Evolutionary conservation across 2,113 vertebrate genomes (phyloP), one percentile per base, ranked within the genome.

Genomic region (Thamnophis sirtalis): DNA sequence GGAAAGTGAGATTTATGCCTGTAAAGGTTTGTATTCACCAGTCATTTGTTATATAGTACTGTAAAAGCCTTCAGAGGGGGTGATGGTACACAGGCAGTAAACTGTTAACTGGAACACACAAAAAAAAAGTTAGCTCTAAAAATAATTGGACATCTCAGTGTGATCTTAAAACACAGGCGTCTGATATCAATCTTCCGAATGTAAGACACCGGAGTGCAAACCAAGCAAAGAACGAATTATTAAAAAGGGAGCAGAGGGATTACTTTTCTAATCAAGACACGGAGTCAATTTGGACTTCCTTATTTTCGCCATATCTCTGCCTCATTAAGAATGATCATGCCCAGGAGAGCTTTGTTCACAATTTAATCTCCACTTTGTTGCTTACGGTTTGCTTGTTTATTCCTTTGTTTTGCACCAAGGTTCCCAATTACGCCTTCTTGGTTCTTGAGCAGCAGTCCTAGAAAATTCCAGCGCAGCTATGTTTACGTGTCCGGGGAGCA

Each of bases 241-340:
- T 38, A 48, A 84, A 38, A 73, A 87, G 28, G 51, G 56, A 51
- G 38, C 19, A 17, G 26, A 38, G 54, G 63, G 38, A 88, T 84
- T 88, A 84, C 5, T 89, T 56, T 92, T 89, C 91, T 51, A 92
- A 88, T 92, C 51, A 89, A 84, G 87, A 89, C 54, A 58, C 28
- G 53, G 38, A 92, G 43, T 92, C 68, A 89, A 60, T 89, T 33
- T 89, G 33, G 68, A 58, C 43, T 58, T 89, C 48, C 48, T 89
- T 89, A 85, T 84, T 89, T 89, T 89, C 9, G 7, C 50, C 86
- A 55, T 54, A 51, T 87, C 86, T 53, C 68, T 89, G 53, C 43
- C 54, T 89, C 80, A 89, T 89, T 92, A 89, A 92, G 53, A 92
- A 73, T 51, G 54, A 92, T 92, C 28, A 28, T 85, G 43, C 58